Evolutionary conservation across 1,140 invertebrate genomes (phyloP).

Genomic region (Doryteuthis pealeii): DNA sequence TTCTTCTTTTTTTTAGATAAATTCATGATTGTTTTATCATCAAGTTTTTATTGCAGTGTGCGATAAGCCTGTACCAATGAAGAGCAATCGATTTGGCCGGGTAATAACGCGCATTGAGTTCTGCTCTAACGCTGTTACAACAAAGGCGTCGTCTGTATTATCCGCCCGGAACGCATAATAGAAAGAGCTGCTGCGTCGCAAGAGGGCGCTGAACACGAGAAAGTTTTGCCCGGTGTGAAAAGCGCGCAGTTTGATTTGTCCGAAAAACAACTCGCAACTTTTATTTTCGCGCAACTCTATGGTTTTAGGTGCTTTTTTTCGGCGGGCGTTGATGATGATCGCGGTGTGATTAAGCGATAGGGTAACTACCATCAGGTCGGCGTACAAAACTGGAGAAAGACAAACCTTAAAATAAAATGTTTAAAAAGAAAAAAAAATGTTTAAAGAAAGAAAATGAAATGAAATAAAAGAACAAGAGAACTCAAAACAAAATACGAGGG

Average conservation of each 20-base stretch:
- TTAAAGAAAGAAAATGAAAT: neutral
- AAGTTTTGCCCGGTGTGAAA: slow-evolving; percentile 4
- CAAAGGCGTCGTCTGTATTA: neutral
- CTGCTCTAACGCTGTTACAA: neutral
- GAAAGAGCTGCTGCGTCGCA: neutral
- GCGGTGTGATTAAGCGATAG: too few species aligned
- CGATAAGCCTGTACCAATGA: too few species aligned
- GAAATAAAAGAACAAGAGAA: neutral
- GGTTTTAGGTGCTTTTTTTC: too few species aligned
- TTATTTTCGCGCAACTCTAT: neutral
- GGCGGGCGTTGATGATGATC: too few species aligned
- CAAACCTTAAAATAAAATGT: neutral
- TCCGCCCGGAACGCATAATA: neutral
- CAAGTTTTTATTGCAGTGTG: neutral
- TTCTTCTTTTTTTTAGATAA: neutral
- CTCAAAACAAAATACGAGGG: neutral
- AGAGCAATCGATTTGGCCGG: too few species aligned
- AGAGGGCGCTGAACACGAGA: slow-evolving; percentile 5
- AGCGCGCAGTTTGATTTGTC: neutral
- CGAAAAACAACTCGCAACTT: neutral
- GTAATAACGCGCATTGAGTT: neutral
- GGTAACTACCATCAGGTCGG: neutral
- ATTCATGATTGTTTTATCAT: slow-evolving; percentile 1
- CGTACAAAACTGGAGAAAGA: neutral
- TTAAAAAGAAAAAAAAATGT: neutral